A percentile compares a stretch with the other conserved stretches of the same genome.
These are phyloP conservation scores for Phalacrocorax brasilianus DNA, from an alignment of 2,113 vertebrate species.

Conservation along the genomic window DNA sequence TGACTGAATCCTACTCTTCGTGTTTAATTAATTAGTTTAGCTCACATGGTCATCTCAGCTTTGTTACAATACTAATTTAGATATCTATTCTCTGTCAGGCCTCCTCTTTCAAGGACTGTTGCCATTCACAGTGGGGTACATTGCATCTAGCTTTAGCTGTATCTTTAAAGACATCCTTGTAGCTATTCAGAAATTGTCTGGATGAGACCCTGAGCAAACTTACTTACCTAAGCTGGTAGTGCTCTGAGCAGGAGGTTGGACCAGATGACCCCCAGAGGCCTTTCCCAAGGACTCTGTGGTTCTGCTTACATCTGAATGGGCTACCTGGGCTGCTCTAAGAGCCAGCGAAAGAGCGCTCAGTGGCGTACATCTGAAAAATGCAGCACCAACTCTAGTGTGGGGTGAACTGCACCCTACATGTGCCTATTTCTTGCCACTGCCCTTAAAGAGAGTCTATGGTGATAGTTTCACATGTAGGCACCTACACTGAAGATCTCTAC, in stretches of 20 bases:
- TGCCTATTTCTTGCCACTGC: background rate
- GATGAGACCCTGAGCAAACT: background rate
- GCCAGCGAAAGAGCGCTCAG: fast-evolving
- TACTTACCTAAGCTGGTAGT: background rate
- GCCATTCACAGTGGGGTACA: background rate
- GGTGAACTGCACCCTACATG: background rate
- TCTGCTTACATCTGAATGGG: background rate
- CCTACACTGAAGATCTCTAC: background rate
- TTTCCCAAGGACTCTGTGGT: background rate
- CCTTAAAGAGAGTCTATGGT: background rate
- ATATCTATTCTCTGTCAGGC: background rate
- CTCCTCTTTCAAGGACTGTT: background rate
- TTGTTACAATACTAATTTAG: background rate
- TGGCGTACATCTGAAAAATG: background rate
- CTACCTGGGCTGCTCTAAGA: background rate
- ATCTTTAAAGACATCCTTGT: background rate
- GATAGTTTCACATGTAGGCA: background rate
- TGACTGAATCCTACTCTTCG: background rate
- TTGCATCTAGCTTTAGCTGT: background rate
- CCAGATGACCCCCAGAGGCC: background rate
- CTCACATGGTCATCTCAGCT: background rate
- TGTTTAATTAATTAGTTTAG: background rate
- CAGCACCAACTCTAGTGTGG: background rate
- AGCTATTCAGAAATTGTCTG: background rate
- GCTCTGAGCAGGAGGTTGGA: background rate